phyloP scores from a whole-genome alignment of 2,888 invertebrate species.

The Hirtodrosophila duncani region DNA sequence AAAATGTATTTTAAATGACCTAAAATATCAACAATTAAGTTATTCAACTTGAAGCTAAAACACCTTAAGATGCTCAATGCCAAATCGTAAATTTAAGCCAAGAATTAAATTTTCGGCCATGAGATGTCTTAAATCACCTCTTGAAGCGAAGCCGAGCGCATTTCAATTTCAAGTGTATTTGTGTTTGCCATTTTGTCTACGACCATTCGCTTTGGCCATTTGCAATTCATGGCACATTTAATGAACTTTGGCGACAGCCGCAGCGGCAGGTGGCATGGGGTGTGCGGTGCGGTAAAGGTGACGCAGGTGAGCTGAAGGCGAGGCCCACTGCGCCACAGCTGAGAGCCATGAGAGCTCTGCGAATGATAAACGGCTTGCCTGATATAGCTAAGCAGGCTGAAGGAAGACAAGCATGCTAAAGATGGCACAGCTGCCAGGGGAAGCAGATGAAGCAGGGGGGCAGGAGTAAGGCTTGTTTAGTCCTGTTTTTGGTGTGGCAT shows the following conservation, averaged over 20 bases:
- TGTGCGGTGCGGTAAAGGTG: slow-evolving; percentile 7
- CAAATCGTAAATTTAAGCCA: no score
- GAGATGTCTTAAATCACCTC: not conserved
- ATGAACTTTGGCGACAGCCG: slow-evolving; percentile 52
- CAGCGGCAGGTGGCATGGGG: not conserved
- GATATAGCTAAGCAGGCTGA: slow-evolving; percentile 54
- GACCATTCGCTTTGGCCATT: slow-evolving; percentile 2
- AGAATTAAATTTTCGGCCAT: no score
- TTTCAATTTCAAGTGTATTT: slow-evolving; percentile 29
- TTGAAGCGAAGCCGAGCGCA: slow-evolving; percentile 7
- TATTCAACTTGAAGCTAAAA: no score
- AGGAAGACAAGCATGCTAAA: slow-evolving; percentile 23
- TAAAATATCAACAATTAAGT: no score
- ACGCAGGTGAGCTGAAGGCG: slow-evolving; percentile 11
- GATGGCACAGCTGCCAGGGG: not conserved
- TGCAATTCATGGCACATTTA: slow-evolving; percentile 40
- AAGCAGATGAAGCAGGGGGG: not conserved
- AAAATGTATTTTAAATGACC: no score
- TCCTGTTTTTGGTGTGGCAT: slow-evolving; percentile 25
- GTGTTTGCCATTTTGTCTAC: slow-evolving; percentile 6
- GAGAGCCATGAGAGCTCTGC: slow-evolving; percentile 27
- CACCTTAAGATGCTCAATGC: no score
- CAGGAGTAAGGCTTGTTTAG: not conserved
- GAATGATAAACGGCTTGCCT: slow-evolving; percentile 59
- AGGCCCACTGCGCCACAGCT: slow-evolving; percentile 6